Percentiles rank a stretch among this genome's conserved stretches.
These are phyloP conservation scores for Torymus aiolomorphi DNA, from an alignment of 2,888 invertebrate genomes.

Conservation along the genomic window DNA sequence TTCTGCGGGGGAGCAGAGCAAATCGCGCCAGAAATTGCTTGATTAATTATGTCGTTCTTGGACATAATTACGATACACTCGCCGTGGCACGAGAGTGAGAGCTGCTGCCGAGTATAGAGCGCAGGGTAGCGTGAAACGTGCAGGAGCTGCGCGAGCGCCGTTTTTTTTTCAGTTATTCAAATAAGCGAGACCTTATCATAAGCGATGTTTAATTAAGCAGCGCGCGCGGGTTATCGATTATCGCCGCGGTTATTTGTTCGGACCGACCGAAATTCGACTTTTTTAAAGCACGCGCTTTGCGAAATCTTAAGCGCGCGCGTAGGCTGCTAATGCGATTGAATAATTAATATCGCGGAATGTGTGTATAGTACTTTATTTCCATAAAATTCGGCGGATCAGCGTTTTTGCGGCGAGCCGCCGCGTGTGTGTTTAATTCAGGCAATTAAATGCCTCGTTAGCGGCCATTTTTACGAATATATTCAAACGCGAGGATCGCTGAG, in stretches of 20 bases:
- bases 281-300: not conserved
- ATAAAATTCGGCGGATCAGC: no score
- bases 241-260: not conserved
- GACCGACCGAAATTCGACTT: not conserved
- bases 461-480: no score
- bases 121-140: constrained; percentile 1
- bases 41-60: constrained; percentile 54
- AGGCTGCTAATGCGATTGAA: no score
- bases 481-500: no score
- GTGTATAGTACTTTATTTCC: no score
- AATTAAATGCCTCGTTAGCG: no score
- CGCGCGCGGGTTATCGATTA: constrained; percentile 2
- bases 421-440: no score
- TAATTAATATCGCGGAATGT: no score
- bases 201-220: constrained; percentile 11
- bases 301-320: no score
- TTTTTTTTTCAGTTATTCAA: constrained; percentile 12
- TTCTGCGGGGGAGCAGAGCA: constrained; percentile 22
- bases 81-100: not conserved
- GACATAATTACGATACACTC: constrained; percentile 33
- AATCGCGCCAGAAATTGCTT: constrained; percentile 49
- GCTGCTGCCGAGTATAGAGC: not conserved
- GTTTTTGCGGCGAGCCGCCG: no score
- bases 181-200: not conserved
- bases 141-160: not conserved